Evolutionary conservation across 2,888 invertebrate species (phyloP), one percentile per base, ranked within the genome.

Genomic region (Pseudococcus jackbeardsleyi): DNA sequence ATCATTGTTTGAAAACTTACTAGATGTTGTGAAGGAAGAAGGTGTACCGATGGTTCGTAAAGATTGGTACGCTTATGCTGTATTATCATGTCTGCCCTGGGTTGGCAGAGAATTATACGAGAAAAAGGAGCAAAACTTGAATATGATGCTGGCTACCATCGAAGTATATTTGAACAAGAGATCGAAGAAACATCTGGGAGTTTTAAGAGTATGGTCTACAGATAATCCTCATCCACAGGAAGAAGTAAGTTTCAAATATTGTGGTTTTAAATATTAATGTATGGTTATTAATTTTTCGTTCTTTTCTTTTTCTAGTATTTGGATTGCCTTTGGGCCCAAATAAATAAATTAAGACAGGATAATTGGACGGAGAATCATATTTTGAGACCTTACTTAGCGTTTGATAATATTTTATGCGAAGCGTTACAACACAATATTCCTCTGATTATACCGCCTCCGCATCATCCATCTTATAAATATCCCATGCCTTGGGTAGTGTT

Each of bases 361-460:
- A 97, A 97, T 92, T 99, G 99, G 99, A 95, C 96, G 46, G 99
- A 99, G 91, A 98, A 98, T 91, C 98, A 98, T 91, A 98, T 99
- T 91, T 95, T 96, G 0, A 94, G 99, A 59, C 99, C 99, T 0
- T 99, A 99, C 91, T 93, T 98, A 88, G 98, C 98, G 0, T 99
- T 98, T 92, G 99, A 99, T 92, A 96, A 97, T 0, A 96, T 97
- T 89, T 92, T 99, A 33, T 98, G 98, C 92, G 99, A 99, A 92
- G 99, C 99, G 5, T 92, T 99, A 90, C 98, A 99, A 91, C 99
- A 99, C 91, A 98, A 97, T 91, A 93, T 99, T 89, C 98, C 98
- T 4, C 94, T 95, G 89, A 96, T 99, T 91, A 93, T 96, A 91
- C 97, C 98, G 15, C 98, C 99, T 6, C 96, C 97, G 0, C 99